Conservation (phyloP, 1,140 invertebrate species). For the Drosophila malerkotliana region DNA sequence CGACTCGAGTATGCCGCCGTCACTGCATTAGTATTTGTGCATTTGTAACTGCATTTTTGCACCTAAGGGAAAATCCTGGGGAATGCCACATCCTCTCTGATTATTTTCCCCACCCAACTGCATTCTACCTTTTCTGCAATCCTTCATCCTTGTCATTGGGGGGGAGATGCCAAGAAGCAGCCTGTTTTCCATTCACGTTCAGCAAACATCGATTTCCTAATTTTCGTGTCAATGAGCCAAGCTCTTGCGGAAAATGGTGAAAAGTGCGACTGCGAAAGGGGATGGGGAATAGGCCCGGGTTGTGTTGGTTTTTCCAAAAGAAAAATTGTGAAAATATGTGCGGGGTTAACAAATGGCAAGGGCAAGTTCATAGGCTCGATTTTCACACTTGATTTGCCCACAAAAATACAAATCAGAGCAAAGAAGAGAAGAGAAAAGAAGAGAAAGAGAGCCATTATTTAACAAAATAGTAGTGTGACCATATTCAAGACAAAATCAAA, state of each 20-base stretch:
- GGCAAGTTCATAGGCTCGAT: slow-evolving; percentile 60
- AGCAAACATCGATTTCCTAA: slow-evolving; percentile 59
- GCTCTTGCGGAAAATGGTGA: not conserved
- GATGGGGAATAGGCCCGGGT: too few relatives aligned
- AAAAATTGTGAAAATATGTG: slow-evolving; percentile 6
- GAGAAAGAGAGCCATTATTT: not conserved
- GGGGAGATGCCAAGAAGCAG: not conserved
- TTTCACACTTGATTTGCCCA: slow-evolving; percentile 68
- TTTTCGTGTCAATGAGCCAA: slow-evolving; percentile 50
- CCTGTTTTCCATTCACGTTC: slow-evolving; percentile 42
- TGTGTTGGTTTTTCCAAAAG: not conserved
- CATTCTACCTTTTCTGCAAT: not conserved
- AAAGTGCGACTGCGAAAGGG: not conserved
- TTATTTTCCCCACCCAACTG: slow-evolving; percentile 6
- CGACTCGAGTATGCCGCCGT: slow-evolving; percentile 15
- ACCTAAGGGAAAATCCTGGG: slow-evolving; percentile 9
- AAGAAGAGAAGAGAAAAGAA: not conserved
- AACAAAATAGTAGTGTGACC: too few relatives aligned
- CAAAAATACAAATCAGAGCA: not conserved
- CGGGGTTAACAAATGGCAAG: slow-evolving; percentile 26
- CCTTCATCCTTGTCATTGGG: not conserved
- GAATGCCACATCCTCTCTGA: slow-evolving; percentile 20
- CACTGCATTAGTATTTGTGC: slow-evolving; percentile 1
- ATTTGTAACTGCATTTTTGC: slow-evolving; percentile 10
- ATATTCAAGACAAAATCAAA: too few relatives aligned